A percentile compares a stretch with the other conserved stretches of the same genome.
These are phyloP conservation scores for Sinodicranocentrus sp. DNA, from an alignment of 2,888 invertebrate species.

Conservation along the genomic window DNA sequence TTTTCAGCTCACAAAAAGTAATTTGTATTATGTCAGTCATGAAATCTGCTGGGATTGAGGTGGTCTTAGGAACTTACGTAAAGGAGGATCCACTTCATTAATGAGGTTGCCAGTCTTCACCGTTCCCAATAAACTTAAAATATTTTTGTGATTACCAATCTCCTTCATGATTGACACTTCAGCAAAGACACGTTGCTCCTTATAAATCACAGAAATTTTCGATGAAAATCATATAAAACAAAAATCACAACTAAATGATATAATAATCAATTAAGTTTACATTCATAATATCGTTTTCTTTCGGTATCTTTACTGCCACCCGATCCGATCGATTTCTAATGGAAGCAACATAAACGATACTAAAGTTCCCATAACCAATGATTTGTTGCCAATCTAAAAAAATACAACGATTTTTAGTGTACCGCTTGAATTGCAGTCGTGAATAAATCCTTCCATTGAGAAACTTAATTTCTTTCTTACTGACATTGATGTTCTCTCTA, in stretches of 20 bases:
- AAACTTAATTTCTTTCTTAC: too few species aligned
- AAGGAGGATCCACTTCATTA: too few species aligned
- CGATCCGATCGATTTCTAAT: not conserved
- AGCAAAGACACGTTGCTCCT: not conserved
- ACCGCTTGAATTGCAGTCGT: not conserved
- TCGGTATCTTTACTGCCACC: slow-evolving; percentile 1
- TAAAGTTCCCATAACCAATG: slow-evolving; percentile 12
- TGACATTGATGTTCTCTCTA: too few species aligned
- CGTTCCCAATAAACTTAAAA: not conserved
- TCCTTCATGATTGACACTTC: not conserved
- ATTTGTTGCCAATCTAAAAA: slow-evolving; percentile 17
- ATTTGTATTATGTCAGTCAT: too few species aligned
- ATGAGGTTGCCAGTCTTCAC: not conserved
- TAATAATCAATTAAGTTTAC: too few species aligned
- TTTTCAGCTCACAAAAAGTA: too few species aligned
- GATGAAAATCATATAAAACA: too few species aligned
- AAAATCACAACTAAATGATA: too few species aligned
- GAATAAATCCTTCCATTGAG: too few species aligned
- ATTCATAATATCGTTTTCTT: not conserved
- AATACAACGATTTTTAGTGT: not conserved
- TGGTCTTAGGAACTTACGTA: too few species aligned
- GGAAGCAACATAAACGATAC: not conserved
- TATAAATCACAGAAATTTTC: not conserved
- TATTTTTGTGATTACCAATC: not conserved
- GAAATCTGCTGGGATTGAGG: too few species aligned